These are phyloP conservation scores for Malacosoma neustria DNA, from an alignment of 2,888 invertebrate species.

Conservation along the genomic window DNA sequence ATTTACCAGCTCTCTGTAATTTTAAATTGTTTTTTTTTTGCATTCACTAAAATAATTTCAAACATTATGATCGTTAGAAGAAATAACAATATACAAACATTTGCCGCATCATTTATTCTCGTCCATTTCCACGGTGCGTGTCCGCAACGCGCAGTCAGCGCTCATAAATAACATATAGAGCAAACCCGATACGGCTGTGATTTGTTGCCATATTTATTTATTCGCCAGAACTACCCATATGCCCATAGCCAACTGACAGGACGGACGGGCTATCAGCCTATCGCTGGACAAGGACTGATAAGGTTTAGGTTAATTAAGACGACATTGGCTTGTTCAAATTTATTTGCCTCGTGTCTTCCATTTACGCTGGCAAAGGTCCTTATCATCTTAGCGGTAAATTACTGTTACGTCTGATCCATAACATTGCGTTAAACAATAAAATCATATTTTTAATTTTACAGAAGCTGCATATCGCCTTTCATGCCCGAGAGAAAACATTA, in stretches of 20 bases:
- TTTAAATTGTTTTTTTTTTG: too few species aligned
- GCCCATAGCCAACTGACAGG: neutral
- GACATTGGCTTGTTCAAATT: neutral
- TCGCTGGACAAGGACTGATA: neutral
- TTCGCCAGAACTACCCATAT: slow-evolving; percentile 19
- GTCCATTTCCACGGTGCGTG: slow-evolving; percentile 11
- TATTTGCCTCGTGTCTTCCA: too few species aligned
- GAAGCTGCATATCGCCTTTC: too few species aligned
- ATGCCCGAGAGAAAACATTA: too few species aligned
- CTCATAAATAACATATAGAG: slow-evolving; percentile 64
- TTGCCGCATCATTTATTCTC: slow-evolving; percentile 18
- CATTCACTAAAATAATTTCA: too few species aligned
- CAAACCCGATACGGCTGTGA: slow-evolving; percentile 63
- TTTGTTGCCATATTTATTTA: slow-evolving; percentile 63
- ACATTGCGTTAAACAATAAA: too few species aligned
- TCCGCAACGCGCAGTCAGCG: slow-evolving; percentile 42
- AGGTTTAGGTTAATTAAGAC: neutral
- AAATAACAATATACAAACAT: neutral
- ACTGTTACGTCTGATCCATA: too few species aligned
- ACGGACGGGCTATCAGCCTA: neutral
- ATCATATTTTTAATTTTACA: too few species aligned
- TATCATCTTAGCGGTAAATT: too few species aligned
- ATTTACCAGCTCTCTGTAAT: too few species aligned
- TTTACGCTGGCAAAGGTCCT: too few species aligned
- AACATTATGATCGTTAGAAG: too few species aligned